Evolutionary conservation across 2,113 vertebrate species (phyloP).

Genomic region (Cephalopterus ornatus): DNA sequence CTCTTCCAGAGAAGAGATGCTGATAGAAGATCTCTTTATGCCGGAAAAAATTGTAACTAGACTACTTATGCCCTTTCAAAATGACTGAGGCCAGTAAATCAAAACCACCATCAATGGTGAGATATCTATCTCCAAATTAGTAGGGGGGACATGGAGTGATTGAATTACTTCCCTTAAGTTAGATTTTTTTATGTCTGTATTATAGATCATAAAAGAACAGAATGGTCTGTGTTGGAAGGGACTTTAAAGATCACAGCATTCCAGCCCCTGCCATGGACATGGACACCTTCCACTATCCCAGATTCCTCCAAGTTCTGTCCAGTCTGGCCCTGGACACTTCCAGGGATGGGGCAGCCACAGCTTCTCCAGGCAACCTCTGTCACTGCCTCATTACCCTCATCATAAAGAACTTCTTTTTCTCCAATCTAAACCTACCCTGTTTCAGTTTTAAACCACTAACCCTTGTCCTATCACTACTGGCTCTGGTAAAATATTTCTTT

Average conservation of each 20-base stretch:
- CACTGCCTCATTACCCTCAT: not conserved
- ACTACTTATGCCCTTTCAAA: not conserved
- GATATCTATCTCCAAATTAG: not conserved
- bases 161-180: not conserved
- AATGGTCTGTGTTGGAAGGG: not conserved
- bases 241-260: not conserved
- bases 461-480: not conserved
- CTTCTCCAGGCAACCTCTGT: not conserved
- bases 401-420: not conserved
- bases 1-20: not conserved
- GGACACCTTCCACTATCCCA: fast-evolving
- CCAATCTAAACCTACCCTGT: not conserved
- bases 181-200: not conserved
- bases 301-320: fast-evolving
- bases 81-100: not conserved
- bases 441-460: fast-evolving
- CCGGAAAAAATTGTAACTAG: not conserved
- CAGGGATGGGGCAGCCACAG: not conserved
- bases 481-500: not conserved
- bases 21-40: not conserved
- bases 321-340: not conserved
- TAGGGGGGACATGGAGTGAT: not conserved
- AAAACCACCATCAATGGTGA: not conserved
- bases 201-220: not conserved
- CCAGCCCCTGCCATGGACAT: fast-evolving